phyloP scores from a whole-genome alignment of 2,113 vertebrate species.

The Rattus rattus region DNA sequence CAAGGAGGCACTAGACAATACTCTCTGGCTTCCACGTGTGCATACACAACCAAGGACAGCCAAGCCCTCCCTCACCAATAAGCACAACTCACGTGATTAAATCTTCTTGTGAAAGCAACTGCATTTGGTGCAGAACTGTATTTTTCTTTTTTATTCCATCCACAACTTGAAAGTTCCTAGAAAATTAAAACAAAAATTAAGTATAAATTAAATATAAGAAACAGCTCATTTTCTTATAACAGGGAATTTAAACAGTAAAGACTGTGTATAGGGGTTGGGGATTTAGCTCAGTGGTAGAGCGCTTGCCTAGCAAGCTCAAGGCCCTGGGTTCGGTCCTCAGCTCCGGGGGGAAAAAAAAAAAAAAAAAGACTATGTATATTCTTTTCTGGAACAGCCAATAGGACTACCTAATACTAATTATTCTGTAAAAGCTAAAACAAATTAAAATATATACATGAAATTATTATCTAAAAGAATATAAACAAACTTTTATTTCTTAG shows the following conservation, averaged over 20 bases:
- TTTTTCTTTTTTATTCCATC: conserved; percentile 99
- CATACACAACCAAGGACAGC: not conserved
- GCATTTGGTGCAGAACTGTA: conserved; percentile 98
- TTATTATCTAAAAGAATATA: not conserved
- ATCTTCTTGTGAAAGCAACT: conserved; percentile 98
- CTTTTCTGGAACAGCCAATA: conserved; percentile 1
- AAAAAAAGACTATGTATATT: too few species aligned
- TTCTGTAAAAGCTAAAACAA: conserved; percentile 35
- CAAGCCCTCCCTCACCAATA: not conserved
- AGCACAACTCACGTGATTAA: conserved; percentile 94
- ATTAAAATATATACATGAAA: not conserved
- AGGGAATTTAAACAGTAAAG: conserved; percentile 23
- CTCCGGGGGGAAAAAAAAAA: too few species aligned
- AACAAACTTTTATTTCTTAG: not conserved
- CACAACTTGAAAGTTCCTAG: conserved; percentile 98
- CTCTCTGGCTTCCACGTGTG: not conserved
- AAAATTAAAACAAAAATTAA: conserved; percentile 72
- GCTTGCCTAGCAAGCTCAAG: too few species aligned
- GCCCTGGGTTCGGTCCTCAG: too few species aligned
- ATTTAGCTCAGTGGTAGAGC: too few species aligned
- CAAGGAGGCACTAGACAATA: not conserved
- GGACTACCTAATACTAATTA: not conserved
- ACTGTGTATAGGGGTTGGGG: not conserved
- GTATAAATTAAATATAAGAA: conserved; percentile 42
- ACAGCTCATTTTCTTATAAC: conserved; percentile 26